These are phyloP conservation scores for Euproctis similis DNA, from an alignment of 2,888 invertebrate species.

Conservation along the genomic window DNA sequence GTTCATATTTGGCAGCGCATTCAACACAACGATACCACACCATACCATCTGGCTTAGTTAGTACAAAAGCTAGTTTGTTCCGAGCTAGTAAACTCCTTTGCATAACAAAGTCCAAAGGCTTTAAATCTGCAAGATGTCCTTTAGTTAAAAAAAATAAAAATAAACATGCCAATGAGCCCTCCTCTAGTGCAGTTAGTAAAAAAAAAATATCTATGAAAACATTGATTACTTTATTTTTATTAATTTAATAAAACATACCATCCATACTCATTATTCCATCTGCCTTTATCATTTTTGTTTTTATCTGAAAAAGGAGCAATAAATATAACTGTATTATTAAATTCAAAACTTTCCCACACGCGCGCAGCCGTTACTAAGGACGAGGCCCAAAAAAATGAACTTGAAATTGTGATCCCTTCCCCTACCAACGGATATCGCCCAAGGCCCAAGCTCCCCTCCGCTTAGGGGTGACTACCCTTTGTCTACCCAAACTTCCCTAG, in stretches of 20 bases:
- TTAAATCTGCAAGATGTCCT: no score
- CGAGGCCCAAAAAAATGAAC: conserved; percentile 39
- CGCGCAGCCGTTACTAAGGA: conserved; percentile 35
- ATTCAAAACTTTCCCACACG: conserved; percentile 29
- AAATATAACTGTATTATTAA: no score
- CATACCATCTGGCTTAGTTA: conserved; percentile 80
- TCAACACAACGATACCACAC: conserved; percentile 84
- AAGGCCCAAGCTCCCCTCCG: conserved; percentile 65
- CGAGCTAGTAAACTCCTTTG: conserved; percentile 74
- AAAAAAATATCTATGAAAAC: no score
- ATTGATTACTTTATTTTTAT: not conserved
- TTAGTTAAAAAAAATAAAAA: no score
- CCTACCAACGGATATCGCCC: conserved; percentile 57
- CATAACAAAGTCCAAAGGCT: conserved; percentile 39
- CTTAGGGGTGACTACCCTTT: conserved; percentile 71
- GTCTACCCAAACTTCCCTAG: conserved; percentile 65
- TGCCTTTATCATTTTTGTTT: not conserved
- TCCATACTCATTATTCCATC: conserved; percentile 19
- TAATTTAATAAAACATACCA: conserved; percentile 9
- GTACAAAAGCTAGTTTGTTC: conserved; percentile 84
- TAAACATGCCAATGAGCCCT: no score
- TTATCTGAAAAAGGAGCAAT: conserved; percentile 14
- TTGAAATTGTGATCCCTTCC: conserved; percentile 55
- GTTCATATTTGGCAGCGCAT: conserved; percentile 83
- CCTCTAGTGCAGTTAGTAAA: no score